Evolutionary conservation across 2,113 vertebrate species (phyloP).

Genomic region (Sturnus vulgaris): DNA sequence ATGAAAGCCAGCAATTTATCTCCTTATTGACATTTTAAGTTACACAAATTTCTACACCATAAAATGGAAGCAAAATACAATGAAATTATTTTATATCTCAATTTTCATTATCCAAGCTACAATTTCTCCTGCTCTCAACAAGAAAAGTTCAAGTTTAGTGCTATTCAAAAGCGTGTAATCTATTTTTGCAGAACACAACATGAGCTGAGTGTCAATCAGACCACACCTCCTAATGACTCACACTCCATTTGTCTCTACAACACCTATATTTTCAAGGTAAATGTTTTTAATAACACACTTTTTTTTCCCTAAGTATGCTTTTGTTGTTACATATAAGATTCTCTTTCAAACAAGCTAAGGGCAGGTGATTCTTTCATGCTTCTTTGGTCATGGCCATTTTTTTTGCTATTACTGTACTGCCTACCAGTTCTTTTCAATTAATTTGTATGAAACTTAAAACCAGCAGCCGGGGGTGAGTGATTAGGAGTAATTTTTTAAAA

Average conservation of each 20-base stretch:
- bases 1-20: constrained; percentile 8
- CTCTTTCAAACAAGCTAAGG: not conserved
- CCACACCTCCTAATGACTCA: not conserved
- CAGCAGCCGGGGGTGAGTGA: not conserved
- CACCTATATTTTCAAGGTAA: not conserved
- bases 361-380: not conserved
- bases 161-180: not conserved
- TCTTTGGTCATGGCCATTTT: not conserved
- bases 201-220: not conserved
- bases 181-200: not conserved
- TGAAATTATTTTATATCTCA: constrained; percentile 2
- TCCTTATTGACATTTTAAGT: not conserved
- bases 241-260: not conserved
- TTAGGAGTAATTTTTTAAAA: not conserved
- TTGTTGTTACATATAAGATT: not conserved
- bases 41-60: not conserved
- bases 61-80: not conserved
- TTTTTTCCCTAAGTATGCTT: not conserved
- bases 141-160: constrained; percentile 23
- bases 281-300: not conserved
- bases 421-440: not conserved
- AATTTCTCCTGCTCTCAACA: not conserved
- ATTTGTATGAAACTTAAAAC: not conserved
- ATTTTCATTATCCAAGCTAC: not conserved
- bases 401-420: not conserved